Evolutionary conservation across 2,113 vertebrate genomes (phyloP).

Genomic region (Psilopsiagon aymara): DNA sequence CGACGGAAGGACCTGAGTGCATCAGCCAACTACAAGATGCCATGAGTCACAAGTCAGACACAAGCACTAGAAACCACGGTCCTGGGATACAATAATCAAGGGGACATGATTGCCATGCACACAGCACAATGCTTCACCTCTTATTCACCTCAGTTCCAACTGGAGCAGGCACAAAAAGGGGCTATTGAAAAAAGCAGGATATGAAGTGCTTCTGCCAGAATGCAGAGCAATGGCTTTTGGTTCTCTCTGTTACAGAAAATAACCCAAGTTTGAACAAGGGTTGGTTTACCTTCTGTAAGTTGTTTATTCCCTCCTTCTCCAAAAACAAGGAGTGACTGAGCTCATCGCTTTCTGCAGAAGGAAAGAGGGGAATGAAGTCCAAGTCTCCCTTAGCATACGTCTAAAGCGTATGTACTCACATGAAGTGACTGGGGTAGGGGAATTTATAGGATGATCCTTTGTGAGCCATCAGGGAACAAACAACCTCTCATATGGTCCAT

Average conservation of each 20-base stretch:
- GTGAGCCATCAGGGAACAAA: neutral
- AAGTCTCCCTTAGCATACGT: accelerated
- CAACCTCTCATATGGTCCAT: neutral
- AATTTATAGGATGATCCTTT: accelerated
- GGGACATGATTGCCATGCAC: accelerated
- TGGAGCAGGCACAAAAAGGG: neutral
- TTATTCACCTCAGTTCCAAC: neutral
- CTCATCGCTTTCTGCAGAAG: neutral
- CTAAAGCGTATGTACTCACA: accelerated
- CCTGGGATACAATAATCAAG: neutral
- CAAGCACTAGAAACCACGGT: neutral
- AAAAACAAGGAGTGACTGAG: neutral
- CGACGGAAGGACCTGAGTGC: neutral
- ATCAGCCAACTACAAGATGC: neutral
- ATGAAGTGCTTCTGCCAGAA: neutral
- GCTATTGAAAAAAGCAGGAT: neutral
- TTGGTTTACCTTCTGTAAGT: neutral
- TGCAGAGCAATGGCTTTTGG: neutral
- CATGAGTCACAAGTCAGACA: neutral
- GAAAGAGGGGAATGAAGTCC: neutral
- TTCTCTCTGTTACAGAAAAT: neutral
- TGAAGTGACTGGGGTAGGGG: neutral
- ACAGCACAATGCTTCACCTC: neutral
- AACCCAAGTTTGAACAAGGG: accelerated
- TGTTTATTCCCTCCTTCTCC: neutral